Base-by-base conservation (phyloP, 2,113 vertebrate genomes). In the Reinhardtius hippoglossoides region DNA sequence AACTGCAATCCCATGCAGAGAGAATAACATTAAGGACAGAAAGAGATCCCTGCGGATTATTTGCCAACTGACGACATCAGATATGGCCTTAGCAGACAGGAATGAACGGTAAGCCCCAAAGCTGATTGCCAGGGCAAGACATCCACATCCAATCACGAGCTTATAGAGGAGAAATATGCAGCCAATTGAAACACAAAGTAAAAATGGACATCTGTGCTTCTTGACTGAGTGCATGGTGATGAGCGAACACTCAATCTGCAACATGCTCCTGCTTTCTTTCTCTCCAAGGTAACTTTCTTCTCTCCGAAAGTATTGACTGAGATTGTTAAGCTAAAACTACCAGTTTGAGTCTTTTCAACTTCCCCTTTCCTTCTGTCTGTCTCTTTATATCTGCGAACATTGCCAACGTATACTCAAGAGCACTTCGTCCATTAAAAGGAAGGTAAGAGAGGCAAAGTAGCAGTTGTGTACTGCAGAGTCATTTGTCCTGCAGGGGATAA, bases 41-140 rank as follows among this genome's bases (percentile, higher is more conserved):
- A 52, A 76, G 65, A 71, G 48, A 79, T 60, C 77, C 76, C 65
- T 44, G 21, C 66, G 69, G 77, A 87, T 81, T 70, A 76, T 71
- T 80, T 76, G 63, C n/a, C 20, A 64, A 55, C 50, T 80, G 62
- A 78, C 27, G 37, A 63, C 59, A 80, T 81, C 67, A 74, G 62
- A 81, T 65, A 74, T 40, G 4, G 61, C 59, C 65, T 69, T 60
- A 46, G 57, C 65, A 68, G 23, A 75, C 50, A 67, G 69, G 55
- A 88, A 74, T 52, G 18, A 74, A 48, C n/a, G 0, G 13, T 66
- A 61, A 76, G 46, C 55, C 50, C 14, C 72, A 24, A 55, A 76
- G 56, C 68, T 59, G 15, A 69, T n/a, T 74, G 67, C 64, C 63
- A 74, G 65, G 44, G 23, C 1, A 4, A 63, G 6, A 9, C n/a